phyloP scores from a whole-genome alignment of 2,888 invertebrate species.

The Plebejus anna region DNA sequence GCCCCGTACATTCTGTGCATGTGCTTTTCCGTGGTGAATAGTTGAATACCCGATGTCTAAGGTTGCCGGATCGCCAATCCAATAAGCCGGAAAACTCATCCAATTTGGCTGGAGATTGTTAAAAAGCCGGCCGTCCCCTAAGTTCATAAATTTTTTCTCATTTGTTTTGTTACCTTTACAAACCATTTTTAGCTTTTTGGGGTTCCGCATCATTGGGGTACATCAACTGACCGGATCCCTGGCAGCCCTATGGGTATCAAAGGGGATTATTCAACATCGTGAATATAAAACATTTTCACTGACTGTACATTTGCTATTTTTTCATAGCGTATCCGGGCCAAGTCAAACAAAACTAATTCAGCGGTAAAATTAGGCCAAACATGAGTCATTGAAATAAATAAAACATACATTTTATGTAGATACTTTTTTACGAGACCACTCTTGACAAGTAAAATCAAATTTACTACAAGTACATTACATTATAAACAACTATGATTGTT shows the following conservation, averaged over 20 bases:
- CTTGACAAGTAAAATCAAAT: neutral
- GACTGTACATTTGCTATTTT: slow-evolving; percentile 16
- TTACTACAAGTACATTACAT: too few species aligned
- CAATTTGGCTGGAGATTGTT: neutral
- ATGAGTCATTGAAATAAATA: slow-evolving; percentile 1
- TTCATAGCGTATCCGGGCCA: slow-evolving; percentile 1
- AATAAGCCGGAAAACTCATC: neutral
- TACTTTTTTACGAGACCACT: neutral
- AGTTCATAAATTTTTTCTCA: too few species aligned
- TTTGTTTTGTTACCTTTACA: too few species aligned
- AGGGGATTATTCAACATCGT: slow-evolving; percentile 11
- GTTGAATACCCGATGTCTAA: neutral
- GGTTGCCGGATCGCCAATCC: neutral
- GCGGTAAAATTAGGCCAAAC: neutral
- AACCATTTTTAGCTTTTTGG: too few species aligned
- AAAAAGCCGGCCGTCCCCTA: too few species aligned
- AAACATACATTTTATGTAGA: neutral
- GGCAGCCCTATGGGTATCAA: neutral
- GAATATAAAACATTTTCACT: slow-evolving; percentile 17
- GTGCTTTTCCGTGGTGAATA: slow-evolving; percentile 15
- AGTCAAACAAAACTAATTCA: slow-evolving; percentile 5
- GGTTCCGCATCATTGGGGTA: too few species aligned
- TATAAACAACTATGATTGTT: too few species aligned
- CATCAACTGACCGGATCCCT: too few species aligned
- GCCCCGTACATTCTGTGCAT: slow-evolving; percentile 10